phyloP scores from a whole-genome alignment of 2,888 invertebrate species.

The Apamea anceps region DNA sequence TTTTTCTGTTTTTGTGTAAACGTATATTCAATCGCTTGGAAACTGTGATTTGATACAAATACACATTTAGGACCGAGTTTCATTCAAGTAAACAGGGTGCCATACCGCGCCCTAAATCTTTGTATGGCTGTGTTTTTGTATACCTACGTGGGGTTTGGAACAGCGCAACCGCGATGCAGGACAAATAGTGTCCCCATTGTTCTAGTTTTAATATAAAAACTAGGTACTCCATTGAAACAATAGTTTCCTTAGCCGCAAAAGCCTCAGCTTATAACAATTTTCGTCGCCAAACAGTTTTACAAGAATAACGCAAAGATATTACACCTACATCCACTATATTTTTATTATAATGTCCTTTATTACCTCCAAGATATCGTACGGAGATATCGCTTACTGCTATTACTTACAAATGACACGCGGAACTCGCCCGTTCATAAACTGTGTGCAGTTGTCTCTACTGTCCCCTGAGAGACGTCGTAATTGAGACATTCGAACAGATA shows the following conservation, averaged over 20 bases:
- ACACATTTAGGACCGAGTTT: neutral
- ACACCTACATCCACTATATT: neutral
- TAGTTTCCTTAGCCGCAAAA: neutral
- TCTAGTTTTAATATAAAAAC: neutral
- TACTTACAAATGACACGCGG: conserved; percentile 58
- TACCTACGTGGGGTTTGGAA: neutral
- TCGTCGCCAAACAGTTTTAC: neutral
- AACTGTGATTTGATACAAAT: neutral
- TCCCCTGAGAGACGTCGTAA: conserved; percentile 40
- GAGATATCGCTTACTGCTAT: conserved; percentile 49
- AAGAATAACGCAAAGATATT: neutral
- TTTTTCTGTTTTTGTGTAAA: neutral
- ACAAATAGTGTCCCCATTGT: neutral
- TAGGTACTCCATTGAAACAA: neutral
- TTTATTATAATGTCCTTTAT: conserved; percentile 32
- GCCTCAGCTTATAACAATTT: too few species aligned
- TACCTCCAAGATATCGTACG: conserved; percentile 28
- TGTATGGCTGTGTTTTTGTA: neutral
- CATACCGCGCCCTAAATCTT: neutral
- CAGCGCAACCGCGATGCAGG: too few species aligned
- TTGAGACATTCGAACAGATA: conserved; percentile 60
- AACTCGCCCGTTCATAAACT: conserved; percentile 57
- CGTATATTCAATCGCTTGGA: neutral
- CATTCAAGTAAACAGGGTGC: neutral
- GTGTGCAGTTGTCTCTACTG: conserved; percentile 46